Evolutionary conservation across 2,888 invertebrate genomes (phyloP).

Genomic region (Caenorhabditis doughertyi): DNA sequence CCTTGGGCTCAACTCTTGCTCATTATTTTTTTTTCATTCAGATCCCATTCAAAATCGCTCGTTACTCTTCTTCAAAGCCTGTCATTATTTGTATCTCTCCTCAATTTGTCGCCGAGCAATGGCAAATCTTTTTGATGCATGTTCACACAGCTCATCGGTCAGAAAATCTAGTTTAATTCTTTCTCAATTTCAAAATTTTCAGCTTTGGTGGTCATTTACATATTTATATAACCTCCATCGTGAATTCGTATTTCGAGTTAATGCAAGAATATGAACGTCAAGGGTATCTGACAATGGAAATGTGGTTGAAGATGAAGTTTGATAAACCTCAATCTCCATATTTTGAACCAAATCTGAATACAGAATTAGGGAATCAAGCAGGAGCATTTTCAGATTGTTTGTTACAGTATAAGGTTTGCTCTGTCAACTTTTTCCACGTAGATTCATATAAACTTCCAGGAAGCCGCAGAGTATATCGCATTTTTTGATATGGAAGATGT

Average conservation of each 20-base stretch:
- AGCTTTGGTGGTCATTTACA: slow-evolving; percentile 67
- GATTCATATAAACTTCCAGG: slow-evolving; percentile 50
- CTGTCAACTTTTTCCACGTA: not conserved
- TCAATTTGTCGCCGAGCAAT: slow-evolving; percentile 67
- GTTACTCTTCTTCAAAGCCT: slow-evolving; percentile 30
- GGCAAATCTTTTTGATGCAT: slow-evolving; percentile 65
- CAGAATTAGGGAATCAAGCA: slow-evolving; percentile 65
- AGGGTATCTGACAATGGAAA: slow-evolving; percentile 64
- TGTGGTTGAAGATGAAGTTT: slow-evolving; percentile 61
- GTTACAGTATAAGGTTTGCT: slow-evolving; percentile 34
- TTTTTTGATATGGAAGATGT: slow-evolving; percentile 70
- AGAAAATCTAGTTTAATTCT: not conserved
- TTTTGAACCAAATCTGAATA: slow-evolving; percentile 66
- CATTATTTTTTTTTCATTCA: slow-evolving; percentile 23
- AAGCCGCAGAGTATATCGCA: slow-evolving; percentile 61
- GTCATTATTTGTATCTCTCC: slow-evolving; percentile 67
- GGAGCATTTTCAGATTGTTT: slow-evolving; percentile 52
- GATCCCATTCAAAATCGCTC: slow-evolving; percentile 60
- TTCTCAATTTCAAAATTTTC: not conserved
- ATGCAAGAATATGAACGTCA: slow-evolving; percentile 62
- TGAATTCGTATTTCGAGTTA: slow-evolving; percentile 57
- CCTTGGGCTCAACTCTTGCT: not conserved
- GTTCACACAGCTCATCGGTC: slow-evolving; percentile 63
- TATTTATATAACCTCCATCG: slow-evolving; percentile 60
- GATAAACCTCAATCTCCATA: slow-evolving; percentile 10